Evolutionary conservation across 2,113 vertebrate genomes (phyloP).

Genomic region (Petrocephalus microphthalmus): DNA sequence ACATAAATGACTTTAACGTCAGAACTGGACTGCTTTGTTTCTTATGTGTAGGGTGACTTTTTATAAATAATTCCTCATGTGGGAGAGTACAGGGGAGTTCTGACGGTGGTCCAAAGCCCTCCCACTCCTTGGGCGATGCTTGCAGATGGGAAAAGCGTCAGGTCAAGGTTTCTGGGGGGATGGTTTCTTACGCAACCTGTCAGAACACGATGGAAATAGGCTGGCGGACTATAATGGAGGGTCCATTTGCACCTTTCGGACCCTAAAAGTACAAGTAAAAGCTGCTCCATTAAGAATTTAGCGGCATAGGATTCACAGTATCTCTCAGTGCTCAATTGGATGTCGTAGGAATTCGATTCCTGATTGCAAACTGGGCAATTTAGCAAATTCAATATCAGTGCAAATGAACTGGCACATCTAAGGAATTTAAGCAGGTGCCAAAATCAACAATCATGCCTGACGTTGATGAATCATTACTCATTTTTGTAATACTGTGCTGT

Average conservation of each 20-base stretch:
- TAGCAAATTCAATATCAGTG: neutral
- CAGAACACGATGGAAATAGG: neutral
- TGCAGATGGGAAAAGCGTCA: constrained; percentile 24
- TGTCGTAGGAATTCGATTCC: neutral
- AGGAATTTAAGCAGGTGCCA: neutral
- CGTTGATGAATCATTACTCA: neutral
- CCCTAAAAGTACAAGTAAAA: neutral
- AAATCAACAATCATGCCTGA: neutral
- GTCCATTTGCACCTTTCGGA: neutral
- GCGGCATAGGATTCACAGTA: neutral
- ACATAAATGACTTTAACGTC: neutral
- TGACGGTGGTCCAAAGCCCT: constrained; percentile 6
- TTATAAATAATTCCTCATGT: constrained; percentile 21
- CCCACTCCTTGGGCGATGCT: constrained; percentile 10
- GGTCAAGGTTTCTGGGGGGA: constrained; percentile 4
- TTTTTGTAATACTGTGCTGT: neutral
- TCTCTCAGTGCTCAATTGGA: neutral
- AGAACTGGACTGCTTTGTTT: neutral
- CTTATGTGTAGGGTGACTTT: constrained; percentile 8
- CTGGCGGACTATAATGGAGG: constrained; percentile 14
- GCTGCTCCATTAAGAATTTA: neutral
- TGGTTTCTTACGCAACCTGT: neutral
- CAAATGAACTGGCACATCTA: neutral
- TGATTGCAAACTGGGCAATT: neutral
- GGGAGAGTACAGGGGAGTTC: neutral